Evolutionary conservation across 1,140 invertebrate species (phyloP).

Genomic region (Macrostomum lignano): DNA sequence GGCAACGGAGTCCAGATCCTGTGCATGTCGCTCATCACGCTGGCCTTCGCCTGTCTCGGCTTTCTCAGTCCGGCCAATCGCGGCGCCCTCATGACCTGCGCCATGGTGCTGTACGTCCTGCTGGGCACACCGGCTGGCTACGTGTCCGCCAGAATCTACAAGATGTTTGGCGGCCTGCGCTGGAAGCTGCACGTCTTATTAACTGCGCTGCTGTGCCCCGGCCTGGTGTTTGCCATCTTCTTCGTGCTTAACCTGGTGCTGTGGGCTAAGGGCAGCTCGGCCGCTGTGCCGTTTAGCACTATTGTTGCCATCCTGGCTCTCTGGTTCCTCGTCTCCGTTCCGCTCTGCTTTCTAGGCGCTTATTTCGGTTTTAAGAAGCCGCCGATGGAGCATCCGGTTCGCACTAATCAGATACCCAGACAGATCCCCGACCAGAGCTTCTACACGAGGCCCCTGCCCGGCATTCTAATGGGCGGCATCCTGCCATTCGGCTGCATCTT

Average conservation of each 20-base stretch:
- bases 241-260: constrained; percentile 81
- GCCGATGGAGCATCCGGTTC: constrained; percentile 73
- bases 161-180: constrained; percentile 70
- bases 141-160: constrained; percentile 75
- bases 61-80: constrained; percentile 90
- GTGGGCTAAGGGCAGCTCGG: constrained; percentile 73
- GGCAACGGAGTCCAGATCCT: constrained; percentile 73
- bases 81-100: constrained; percentile 87
- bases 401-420: constrained; percentile 89
- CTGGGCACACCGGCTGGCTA: constrained; percentile 80
- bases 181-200: constrained; percentile 92
- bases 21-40: constrained; percentile 35
- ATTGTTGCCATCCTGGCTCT: constrained; percentile 71
- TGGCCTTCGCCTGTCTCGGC: constrained; percentile 72
- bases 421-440: constrained; percentile 86
- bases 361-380: constrained; percentile 93
- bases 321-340: constrained; percentile 91
- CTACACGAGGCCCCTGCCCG: constrained; percentile 58
- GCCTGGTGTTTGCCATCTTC: constrained; percentile 70
- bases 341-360: constrained; percentile 79
- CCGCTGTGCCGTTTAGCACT: constrained; percentile 83
- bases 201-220: constrained; percentile 73
- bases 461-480: constrained; percentile 83
- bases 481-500: constrained; percentile 96
- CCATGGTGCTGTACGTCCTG: constrained; percentile 65